Base-by-base conservation (phyloP, 92 coral and sea anemone genomes). In the Porites cylindrica region DNA sequence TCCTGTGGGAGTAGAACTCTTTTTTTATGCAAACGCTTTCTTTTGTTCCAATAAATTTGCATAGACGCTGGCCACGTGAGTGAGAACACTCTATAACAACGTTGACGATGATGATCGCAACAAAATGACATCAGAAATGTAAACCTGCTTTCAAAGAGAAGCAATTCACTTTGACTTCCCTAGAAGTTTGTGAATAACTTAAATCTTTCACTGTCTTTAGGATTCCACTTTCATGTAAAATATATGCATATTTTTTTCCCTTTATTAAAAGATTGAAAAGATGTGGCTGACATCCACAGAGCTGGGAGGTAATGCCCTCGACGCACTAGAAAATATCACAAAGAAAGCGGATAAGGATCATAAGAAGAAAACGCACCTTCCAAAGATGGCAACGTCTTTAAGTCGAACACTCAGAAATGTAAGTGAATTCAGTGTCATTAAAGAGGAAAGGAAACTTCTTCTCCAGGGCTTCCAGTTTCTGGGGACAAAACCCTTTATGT, bases 351-450 rank as follows among this genome's bases (percentile, higher is more conserved):
- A 94, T 69, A 81, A 79, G 50, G 94, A 94, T 70, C 96, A 94
- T 83, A 94, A 86, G 88, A 91, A 80, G 63, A 88, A 87, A 62
- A 87, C 64, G 1, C 96, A 93, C 58, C 87, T 81, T 11, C 26
- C 91, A 60, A 79, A 78, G 17, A 84, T 79, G 94, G 87, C 51
- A 64, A 81, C 88, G 29, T 76, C 88, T 17, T 88, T 94, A 21
- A 91, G 94, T 64, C 85, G 91, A 77, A 88, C 95, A 32, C 89
- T 94, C 38, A 91, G 90, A 93, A 94, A 94, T 70, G 98, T 94
- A 61, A 70, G 92, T 72, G 16, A 10, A 56, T 8, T 10, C 13
- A 54, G 11, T 10, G 61, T 56, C 61, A 8, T 38, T 3, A 38
- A 38, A 38, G 16, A 56, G 61, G 17, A 2, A 10, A 56, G 4